Conservation (phyloP, 1,140 invertebrate genomes). For the Rhynchophorus ferrugineus region DNA sequence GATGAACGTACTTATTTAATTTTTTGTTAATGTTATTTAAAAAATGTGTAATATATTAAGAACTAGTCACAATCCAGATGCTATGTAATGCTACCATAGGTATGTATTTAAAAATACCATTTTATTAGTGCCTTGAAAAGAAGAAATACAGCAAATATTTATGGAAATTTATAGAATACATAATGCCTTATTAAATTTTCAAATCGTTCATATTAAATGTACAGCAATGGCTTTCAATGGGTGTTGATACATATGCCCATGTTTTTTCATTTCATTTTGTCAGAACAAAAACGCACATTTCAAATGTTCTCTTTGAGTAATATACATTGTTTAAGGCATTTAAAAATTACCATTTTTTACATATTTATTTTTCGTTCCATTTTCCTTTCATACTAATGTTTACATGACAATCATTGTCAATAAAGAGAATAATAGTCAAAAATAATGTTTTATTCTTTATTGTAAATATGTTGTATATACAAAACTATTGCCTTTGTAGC, state of each 20-base stretch:
- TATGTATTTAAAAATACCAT: slow-evolving; percentile 20
- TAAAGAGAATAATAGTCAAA: slow-evolving; percentile 13
- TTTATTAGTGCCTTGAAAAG: slow-evolving; percentile 20
- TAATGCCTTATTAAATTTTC: slow-evolving; percentile 1
- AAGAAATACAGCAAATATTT: slow-evolving; percentile 24
- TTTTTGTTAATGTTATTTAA: background rate
- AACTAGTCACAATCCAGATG: slow-evolving; percentile 14
- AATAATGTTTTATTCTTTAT: slow-evolving; percentile 8
- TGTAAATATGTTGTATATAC: slow-evolving; percentile 22
- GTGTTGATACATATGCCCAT: too few species aligned
- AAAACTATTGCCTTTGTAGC: slow-evolving; percentile 21
- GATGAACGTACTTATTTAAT: background rate
- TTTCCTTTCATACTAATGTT: slow-evolving; percentile 8
- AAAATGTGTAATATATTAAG: slow-evolving; percentile 5
- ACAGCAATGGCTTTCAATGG: background rate
- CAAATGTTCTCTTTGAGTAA: too few species aligned
- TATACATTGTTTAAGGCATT: background rate
- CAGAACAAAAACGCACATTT: too few species aligned
- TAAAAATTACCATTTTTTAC: too few species aligned
- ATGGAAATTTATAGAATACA: slow-evolving; percentile 14
- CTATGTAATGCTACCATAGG: slow-evolving; percentile 16
- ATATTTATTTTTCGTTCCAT: background rate
- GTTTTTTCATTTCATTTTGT: too few species aligned
- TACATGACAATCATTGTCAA: slow-evolving; percentile 22
- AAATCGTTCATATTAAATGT: slow-evolving; percentile 2